Evolutionary conservation across 2,888 invertebrate genomes (phyloP), one percentile per base, ranked within the genome.

Genomic region (Athetis lepigone): DNA sequence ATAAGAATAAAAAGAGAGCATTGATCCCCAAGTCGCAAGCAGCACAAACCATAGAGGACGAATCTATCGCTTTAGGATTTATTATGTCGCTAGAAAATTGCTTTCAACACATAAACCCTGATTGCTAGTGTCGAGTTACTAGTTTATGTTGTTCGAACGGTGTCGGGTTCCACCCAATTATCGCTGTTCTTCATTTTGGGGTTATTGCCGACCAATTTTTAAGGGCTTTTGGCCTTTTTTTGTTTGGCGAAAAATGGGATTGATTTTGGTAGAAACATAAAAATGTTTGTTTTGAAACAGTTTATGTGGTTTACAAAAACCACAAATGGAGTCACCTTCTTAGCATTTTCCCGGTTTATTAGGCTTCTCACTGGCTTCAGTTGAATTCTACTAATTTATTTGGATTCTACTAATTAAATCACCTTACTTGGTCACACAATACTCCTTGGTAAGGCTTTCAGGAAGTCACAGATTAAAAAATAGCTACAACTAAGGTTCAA

Each of bases 61-160:
- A 86, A 91, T 90, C 90, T 87, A 90, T 89, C 88, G 89, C 76
- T 92, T 89, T 91, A 92, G 85, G 88, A 93, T 93, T 93, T 93
- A 93, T 91, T 88, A 89, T 86, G 86, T 85, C 85, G 86, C 82
- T 74, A 82, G 88, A 89, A 89, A 91, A 93, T 90, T 87, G 92
- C 88, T 88, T 88, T 79, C 77, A 84, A 79, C 83, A 90, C 83
- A 90, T 93, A 92, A 93, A 92, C 84, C 82, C 82, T 88, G 92
- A 93, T 92, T 92, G 92, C 88, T 85, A 88, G 90, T 88, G 80
- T 93, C 88, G 82, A 46, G 88, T 93, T 92, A 88, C 92, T 82
- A 70, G 85, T 89, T 90, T 89, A 89, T 88, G 59, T 63, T 16
- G 46, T 42, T 18, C 59, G 27, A 51, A 29, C 37, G 66, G 85